Percentiles rank a stretch among this genome's conserved stretches.
Evolutionary conservation across 2,113 vertebrate species (phyloP).

Genomic region (Herpailurus yagouaroundi): DNA sequence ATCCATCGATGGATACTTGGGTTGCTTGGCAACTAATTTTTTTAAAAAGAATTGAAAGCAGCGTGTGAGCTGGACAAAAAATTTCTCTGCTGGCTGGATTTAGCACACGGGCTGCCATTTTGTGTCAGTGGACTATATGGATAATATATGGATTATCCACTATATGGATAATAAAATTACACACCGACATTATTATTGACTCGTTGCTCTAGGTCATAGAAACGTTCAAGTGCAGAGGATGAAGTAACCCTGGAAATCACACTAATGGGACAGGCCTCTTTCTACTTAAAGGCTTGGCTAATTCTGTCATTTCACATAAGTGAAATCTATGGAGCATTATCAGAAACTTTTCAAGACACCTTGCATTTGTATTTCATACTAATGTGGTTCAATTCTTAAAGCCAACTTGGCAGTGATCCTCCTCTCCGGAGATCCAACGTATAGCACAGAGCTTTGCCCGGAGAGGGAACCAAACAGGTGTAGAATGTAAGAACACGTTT

Average conservation of each 20-base stretch:
- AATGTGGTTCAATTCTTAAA: neutral
- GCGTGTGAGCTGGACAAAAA: neutral
- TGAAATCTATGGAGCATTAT: conserved; percentile 22
- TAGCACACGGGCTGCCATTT: neutral
- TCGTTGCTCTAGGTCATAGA: neutral
- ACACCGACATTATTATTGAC: neutral
- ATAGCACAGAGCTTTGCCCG: neutral
- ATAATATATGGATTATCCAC: neutral
- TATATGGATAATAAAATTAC: neutral
- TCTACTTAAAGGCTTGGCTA: neutral
- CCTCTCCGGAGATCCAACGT: neutral
- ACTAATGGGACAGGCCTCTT: neutral
- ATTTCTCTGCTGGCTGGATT: neutral
- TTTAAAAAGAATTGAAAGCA: neutral
- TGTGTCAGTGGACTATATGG: neutral
- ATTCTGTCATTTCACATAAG: neutral
- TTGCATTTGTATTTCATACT: neutral
- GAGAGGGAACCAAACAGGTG: neutral
- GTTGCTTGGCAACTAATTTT: neutral
- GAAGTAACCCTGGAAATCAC: neutral
- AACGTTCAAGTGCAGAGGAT: neutral
- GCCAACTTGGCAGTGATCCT: neutral
- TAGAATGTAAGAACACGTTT: neutral
- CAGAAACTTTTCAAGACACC: neutral
- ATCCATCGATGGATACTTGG: neutral